Evolutionary conservation across 2,113 vertebrate species (phyloP).

Genomic region (Dunckerocampus dactyliophorus): DNA sequence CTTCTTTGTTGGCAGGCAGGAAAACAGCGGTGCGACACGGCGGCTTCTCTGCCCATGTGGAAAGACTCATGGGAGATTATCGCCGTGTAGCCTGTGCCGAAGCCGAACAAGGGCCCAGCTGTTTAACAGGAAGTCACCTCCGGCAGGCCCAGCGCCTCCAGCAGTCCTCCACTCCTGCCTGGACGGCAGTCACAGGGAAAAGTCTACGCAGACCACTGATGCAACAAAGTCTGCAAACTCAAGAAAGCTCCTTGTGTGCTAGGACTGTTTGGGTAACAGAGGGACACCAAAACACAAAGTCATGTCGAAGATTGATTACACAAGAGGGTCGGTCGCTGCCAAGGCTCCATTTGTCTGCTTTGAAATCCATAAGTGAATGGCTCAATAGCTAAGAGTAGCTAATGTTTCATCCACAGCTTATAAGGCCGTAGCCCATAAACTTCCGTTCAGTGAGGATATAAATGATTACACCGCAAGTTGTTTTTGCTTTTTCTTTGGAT

Average conservation of each 20-base stretch:
- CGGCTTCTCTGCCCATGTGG: slow-evolving; percentile 66
- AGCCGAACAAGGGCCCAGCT: slow-evolving; percentile 63
- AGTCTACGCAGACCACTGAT: slow-evolving; percentile 49
- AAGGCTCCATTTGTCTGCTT: not conserved
- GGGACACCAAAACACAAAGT: slow-evolving; percentile 2
- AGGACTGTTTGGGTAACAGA: slow-evolving; percentile 29
- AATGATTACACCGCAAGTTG: no score
- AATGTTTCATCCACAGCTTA: not conserved
- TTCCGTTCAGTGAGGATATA: no score
- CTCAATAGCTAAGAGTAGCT: not conserved
- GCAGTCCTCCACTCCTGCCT: slow-evolving; percentile 38
- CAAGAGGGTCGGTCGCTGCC: not conserved
- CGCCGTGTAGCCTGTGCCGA: slow-evolving; percentile 39
- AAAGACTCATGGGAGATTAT: slow-evolving; percentile 71
- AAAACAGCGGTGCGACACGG: slow-evolving; percentile 64
- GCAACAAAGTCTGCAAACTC: slow-evolving; percentile 51
- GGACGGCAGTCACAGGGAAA: slow-evolving; percentile 37
- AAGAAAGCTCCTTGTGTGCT: slow-evolving; percentile 67
- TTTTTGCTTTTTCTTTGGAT: no score
- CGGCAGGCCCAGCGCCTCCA: slow-evolving; percentile 52
- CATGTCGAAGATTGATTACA: slow-evolving; percentile 4
- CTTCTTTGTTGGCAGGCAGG: slow-evolving; percentile 67
- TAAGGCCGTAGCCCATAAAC: no score
- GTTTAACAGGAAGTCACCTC: slow-evolving; percentile 74
- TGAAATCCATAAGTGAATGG: not conserved